Evolutionary conservation across 2,797 vertebrate species (phyloP).

Genomic region (Labeo calbasu): DNA sequence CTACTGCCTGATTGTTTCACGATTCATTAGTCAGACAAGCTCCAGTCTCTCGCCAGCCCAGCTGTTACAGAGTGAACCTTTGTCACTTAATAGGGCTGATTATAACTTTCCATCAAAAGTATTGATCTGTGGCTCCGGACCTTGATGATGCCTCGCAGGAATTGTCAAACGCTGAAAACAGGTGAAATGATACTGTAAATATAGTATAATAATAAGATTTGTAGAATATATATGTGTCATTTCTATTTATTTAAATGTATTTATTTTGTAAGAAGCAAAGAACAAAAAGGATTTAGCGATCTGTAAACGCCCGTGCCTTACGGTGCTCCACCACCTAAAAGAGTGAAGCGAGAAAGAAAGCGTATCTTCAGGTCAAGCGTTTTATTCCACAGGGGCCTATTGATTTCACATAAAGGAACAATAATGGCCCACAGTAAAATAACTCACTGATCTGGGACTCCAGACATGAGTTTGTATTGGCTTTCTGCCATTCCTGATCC

Average conservation of each 20-base stretch:
- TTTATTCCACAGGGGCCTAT: conserved; percentile 84
- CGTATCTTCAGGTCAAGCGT: conserved; percentile 79
- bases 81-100: conserved; percentile 99
- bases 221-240: background rate
- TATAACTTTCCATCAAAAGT: conserved; percentile 98
- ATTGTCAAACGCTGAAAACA: conserved; percentile 2
- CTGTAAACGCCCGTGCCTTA: conserved; percentile 61
- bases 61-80: conserved; percentile 99
- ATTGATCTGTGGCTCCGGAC: conserved; percentile 95
- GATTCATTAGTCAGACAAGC: conserved; percentile 99
- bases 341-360: conserved; percentile 55
- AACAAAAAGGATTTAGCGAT: background rate
- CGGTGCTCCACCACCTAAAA: conserved; percentile 59
- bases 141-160: conserved; percentile 56
- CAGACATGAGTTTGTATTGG: conserved; percentile 85
- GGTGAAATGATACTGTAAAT: background rate
- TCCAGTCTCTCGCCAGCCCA: conserved; percentile 97
- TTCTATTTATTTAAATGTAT: background rate
- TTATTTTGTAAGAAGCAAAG: background rate
- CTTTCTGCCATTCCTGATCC: conserved; percentile 89
- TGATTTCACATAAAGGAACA: conserved; percentile 91
- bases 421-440: conserved; percentile 75
- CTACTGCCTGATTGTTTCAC: conserved; percentile 99
- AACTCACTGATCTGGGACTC: conserved; percentile 86
- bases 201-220: background rate